Conservation (phyloP, 1,140 invertebrate genomes). For the Steinernema feltiae region DNA sequence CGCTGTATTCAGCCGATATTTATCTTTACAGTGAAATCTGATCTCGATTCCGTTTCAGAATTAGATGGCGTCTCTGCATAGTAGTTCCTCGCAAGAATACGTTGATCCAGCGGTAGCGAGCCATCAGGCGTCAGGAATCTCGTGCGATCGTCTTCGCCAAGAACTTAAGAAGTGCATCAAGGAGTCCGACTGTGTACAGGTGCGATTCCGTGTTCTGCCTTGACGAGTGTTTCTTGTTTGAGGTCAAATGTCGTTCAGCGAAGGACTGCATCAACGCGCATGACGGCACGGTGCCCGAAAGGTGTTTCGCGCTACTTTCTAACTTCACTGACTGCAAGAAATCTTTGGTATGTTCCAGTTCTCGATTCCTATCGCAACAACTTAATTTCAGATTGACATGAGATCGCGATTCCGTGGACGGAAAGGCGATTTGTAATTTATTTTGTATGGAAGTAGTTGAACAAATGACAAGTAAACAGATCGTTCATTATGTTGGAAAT, state of each 20-base stretch:
- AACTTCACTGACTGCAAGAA: conserved; percentile 48
- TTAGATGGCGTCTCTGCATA: neutral
- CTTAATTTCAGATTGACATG: conserved; percentile 49
- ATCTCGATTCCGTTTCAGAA: neutral
- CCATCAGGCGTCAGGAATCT: conserved; percentile 27
- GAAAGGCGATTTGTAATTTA: conserved; percentile 41
- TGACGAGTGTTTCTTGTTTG: neutral
- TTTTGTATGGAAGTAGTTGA: neutral
- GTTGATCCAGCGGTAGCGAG: neutral
- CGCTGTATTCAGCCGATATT: too few species aligned
- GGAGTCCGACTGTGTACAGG: conserved; percentile 44
- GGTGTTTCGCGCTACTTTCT: conserved; percentile 37
- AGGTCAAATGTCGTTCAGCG: conserved; percentile 30
- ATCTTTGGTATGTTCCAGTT: conserved; percentile 32
- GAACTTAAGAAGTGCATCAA: conserved; percentile 48
- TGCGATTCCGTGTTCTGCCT: conserved; percentile 18
- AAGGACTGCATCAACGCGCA: conserved; percentile 43
- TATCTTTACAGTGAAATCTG: neutral
- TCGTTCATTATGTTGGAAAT: neutral
- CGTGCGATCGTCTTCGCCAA: conserved; percentile 42
- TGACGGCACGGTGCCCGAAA: conserved; percentile 45
- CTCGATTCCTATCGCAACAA: neutral
- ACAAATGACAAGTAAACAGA: conserved; percentile 24
- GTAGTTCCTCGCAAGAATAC: neutral
- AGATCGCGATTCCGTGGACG: conserved; percentile 45